Percentiles rank a stretch among this genome's conserved stretches.
phyloP scores from a whole-genome alignment of 2,113 vertebrate genomes.

The Ornithorhynchus anatinus region DNA sequence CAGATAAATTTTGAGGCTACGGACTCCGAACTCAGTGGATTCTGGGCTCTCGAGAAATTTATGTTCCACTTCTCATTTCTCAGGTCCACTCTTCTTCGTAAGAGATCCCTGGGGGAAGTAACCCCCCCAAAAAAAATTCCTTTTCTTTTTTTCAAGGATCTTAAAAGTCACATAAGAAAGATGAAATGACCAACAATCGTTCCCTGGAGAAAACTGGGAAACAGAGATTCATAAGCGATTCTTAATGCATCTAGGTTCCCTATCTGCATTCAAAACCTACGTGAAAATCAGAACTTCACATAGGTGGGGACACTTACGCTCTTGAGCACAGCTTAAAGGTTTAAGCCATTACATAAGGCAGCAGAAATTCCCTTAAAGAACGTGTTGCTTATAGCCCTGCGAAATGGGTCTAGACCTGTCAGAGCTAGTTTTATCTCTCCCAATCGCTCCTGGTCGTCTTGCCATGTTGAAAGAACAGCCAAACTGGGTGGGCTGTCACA shows the following conservation, averaged over 20 bases:
- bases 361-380: conserved; percentile 14
- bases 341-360: conserved; percentile 20
- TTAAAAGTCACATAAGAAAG: conserved; percentile 64
- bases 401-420: not conserved
- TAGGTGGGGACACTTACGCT: conserved; percentile 3
- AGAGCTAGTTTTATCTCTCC: not conserved
- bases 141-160: conserved; percentile 16
- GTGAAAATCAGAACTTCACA: conserved; percentile 19
- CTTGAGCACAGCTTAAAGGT: conserved; percentile 23
- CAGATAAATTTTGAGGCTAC: conserved; percentile 34
- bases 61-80: conserved; percentile 35
- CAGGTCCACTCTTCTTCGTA: conserved; percentile 41
- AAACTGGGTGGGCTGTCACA: not conserved
- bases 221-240: conserved; percentile 48
- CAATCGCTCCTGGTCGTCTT: not conserved
- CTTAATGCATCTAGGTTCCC: conserved; percentile 42
- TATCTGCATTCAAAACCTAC: conserved; percentile 37
- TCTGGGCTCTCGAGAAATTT: conserved; percentile 49
- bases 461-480: fast-evolving
- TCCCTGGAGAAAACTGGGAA: conserved; percentile 42
- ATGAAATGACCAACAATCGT: conserved; percentile 62
- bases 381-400: not conserved
- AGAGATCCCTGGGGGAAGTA: conserved; percentile 42
- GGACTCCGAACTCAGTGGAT: conserved; percentile 33
- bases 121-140: conserved; percentile 36